Conservation (phyloP, 92 coral and sea anemone species). For the Ricordea florida region DNA sequence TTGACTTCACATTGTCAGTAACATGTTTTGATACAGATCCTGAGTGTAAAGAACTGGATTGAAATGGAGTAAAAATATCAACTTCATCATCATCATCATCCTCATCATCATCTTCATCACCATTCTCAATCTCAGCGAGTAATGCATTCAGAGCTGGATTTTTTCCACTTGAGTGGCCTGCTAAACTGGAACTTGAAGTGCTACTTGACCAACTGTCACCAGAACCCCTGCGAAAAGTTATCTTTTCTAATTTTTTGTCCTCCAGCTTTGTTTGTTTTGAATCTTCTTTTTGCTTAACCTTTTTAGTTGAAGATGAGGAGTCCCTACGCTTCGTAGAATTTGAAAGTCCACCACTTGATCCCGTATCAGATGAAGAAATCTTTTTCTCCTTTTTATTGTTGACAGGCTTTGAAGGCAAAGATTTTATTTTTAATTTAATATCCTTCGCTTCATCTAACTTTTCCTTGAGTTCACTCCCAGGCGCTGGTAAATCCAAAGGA, state of each 20-base stretch:
- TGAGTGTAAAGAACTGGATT: conserved; percentile 32
- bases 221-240: conserved; percentile 90
- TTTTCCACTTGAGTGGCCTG: conserved; percentile 29
- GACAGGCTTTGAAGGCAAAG: conserved; percentile 63
- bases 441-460: conserved; percentile 72
- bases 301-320: conserved; percentile 6
- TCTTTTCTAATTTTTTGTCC: conserved; percentile 73
- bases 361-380: background rate
- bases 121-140: conserved; percentile 82
- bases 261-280: conserved; percentile 58
- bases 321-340: conserved; percentile 33
- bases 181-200: conserved; percentile 67
- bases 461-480: conserved; percentile 56
- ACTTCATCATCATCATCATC: conserved; percentile 68
- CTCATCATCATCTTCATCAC: conserved; percentile 69
- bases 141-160: conserved; percentile 82
- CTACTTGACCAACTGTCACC: conserved; percentile 97
- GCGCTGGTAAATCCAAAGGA: conserved; percentile 52
- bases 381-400: conserved; percentile 26
- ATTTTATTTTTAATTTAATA: conserved; percentile 82
- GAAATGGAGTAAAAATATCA: conserved; percentile 81
- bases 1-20: background rate
- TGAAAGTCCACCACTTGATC: background rate
- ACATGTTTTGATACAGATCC: conserved; percentile 6
- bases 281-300: conserved; percentile 32